Evolutionary conservation across 2,888 invertebrate species (phyloP), one percentile per base, ranked within the genome.

Genomic region (Andrena fulva): DNA sequence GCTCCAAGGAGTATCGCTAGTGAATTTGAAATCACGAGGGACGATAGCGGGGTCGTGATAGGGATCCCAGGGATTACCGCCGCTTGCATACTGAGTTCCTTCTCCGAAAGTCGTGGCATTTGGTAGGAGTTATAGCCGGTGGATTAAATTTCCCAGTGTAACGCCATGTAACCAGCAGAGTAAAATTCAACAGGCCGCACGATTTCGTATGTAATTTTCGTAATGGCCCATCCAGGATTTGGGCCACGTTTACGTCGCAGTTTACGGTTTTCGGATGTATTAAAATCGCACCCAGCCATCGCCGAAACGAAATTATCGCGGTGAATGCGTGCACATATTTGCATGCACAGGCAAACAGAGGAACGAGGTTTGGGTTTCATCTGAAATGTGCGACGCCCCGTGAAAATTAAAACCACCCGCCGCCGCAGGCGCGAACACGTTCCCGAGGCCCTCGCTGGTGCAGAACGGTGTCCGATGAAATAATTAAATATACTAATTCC

Each of bases 401-500:
- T 7, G 29, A 31, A 77, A 67, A 67, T 67, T 24, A 73, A 73
- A 73, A 50, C 10, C 60, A 4, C 16, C 20, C 20, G 12, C 33
- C 48, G 29, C 48, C n/a, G 20, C 50, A n/a, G 33, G 33, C 29
- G 42, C 48, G 20, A 64, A 56, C 24, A 3, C 50, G 16, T 27
- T 50, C 8, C 2, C 16, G 52, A 67, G 27, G 1, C 50, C 48
- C 29, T 5, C 50, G 24, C 24, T 27, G 48, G 0, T 2, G 16
- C 20, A 24, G n/a, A 8, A 7, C 24, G 6, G 33, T 29, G 20
- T 50, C 29, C 56, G 52, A 50, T 24, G 35, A 52, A 56, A 52
- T 66, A 27, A 60, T 72, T 72, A 72, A 77, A 50, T 56, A 7
- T 31, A 31, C 66, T 56, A 33, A 77, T 56, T 16, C 64, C 16